Evolutionary conservation across 2,113 vertebrate species (phyloP).

Genomic region (Rhadina sibilatrix): DNA sequence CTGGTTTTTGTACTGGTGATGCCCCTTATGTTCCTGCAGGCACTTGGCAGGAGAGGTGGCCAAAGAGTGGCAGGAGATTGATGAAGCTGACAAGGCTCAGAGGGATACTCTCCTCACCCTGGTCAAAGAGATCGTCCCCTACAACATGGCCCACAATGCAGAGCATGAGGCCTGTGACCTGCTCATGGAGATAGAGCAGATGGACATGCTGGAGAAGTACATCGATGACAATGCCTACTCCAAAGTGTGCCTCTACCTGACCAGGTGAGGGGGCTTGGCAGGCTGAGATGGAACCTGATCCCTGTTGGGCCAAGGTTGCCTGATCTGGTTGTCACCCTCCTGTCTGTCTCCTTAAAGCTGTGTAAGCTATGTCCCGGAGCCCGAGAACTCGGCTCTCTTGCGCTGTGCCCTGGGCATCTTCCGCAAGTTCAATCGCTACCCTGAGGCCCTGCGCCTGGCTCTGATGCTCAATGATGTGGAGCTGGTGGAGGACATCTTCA

Average conservation of each 20-base stretch:
- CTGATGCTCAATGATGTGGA: slow-evolving; percentile 97
- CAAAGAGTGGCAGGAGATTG: slow-evolving; percentile 98
- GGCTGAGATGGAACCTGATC: neutral
- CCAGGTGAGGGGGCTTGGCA: slow-evolving; percentile 78
- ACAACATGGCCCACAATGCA: slow-evolving; percentile 98
- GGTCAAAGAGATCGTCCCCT: slow-evolving; percentile 95
- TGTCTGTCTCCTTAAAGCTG: slow-evolving; percentile 76
- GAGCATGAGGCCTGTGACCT: slow-evolving; percentile 97
- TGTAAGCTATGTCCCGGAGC: slow-evolving; percentile 96
- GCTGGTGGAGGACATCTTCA: slow-evolving; percentile 97
- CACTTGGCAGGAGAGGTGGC: slow-evolving; percentile 96
- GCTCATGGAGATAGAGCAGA: slow-evolving; percentile 96
- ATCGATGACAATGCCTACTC: slow-evolving; percentile 95
- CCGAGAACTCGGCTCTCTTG: slow-evolving; percentile 93
- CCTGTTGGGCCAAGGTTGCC: neutral
- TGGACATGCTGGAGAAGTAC: slow-evolving; percentile 95
- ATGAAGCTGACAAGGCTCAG: slow-evolving; percentile 91
- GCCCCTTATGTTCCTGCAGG: slow-evolving; percentile 54
- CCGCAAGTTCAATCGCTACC: slow-evolving; percentile 93
- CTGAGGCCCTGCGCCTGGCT: slow-evolving; percentile 93
- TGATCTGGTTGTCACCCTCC: fast-evolving
- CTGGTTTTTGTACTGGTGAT: neutral
- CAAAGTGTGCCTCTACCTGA: slow-evolving; percentile 98
- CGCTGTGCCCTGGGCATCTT: slow-evolving; percentile 94
- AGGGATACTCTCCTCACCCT: slow-evolving; percentile 90